A percentile compares a stretch with the other conserved stretches of the same genome.
Conservation (phyloP, 2,797 vertebrate genomes). For the Halcyon smyrnensis region DNA sequence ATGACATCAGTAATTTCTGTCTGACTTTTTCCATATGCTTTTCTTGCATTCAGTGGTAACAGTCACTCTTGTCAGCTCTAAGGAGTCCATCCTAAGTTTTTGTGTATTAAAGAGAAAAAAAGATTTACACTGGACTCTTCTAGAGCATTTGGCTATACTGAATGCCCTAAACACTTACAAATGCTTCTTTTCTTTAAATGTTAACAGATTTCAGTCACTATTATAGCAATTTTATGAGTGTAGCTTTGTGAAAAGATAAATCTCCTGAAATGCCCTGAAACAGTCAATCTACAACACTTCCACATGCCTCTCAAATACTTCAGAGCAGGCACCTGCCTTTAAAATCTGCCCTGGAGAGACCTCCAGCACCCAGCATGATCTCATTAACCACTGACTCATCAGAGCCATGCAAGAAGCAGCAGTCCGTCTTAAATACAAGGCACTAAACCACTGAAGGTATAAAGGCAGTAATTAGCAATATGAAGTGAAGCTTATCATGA, state of each 20-base stretch:
- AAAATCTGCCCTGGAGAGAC: background rate
- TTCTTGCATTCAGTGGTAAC: background rate
- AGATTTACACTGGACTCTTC: background rate
- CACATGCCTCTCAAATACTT: background rate
- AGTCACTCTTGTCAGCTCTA: background rate
- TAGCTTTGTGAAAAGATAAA: background rate
- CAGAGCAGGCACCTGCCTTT: background rate
- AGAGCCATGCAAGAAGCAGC: background rate
- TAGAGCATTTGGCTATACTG: background rate
- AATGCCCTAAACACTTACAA: background rate
- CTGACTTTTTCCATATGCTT: background rate
- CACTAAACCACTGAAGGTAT: background rate
- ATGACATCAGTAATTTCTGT: constrained; percentile 6
- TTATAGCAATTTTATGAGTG: background rate
- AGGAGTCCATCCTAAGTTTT: background rate
- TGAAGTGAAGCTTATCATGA: background rate
- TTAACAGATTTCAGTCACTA: background rate
- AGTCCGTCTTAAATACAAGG: background rate
- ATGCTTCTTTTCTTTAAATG: background rate
- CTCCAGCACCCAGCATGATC: background rate
- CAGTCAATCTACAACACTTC: background rate
- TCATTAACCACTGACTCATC: background rate
- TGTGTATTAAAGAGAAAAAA: background rate
- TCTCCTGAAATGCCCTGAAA: background rate
- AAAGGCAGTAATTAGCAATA: background rate